Evolutionary conservation across 2,888 invertebrate genomes (phyloP).

Genomic region (Tenthredo mesomela): DNA sequence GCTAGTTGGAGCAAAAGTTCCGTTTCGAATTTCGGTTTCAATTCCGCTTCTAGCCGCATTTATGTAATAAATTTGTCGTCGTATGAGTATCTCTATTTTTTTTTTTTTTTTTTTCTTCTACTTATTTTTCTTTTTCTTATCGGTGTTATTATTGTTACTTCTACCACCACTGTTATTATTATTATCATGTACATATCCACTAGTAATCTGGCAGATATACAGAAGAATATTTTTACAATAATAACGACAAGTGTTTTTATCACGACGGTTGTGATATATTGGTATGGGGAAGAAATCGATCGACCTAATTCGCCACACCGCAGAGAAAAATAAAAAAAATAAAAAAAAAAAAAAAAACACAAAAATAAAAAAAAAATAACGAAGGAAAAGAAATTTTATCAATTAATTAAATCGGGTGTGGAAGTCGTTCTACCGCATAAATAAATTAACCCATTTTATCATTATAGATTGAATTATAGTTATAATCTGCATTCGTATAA

Average conservation of each 20-base stretch:
- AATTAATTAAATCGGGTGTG: neutral
- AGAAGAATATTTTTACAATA: neutral
- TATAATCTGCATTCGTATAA: neutral
- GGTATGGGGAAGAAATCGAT: neutral
- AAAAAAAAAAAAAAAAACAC: neutral
- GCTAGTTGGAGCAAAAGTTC: neutral
- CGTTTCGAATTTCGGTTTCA: neutral
- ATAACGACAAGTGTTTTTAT: neutral
- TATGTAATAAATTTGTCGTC: neutral
- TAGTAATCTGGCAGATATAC: neutral
- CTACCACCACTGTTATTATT: neutral
- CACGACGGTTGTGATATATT: neutral
- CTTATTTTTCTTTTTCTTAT: neutral
- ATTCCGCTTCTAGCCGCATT: neutral
- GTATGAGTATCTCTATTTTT: neutral
- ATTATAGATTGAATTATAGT: neutral
- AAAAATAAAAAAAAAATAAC: neutral
- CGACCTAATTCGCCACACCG: neutral
- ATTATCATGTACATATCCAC: neutral
- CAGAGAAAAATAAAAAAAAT: neutral
- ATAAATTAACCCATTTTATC: neutral
- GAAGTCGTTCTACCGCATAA: neutral
- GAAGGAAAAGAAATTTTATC: neutral
- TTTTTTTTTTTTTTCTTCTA: neutral
- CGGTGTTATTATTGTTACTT: neutral